These are phyloP conservation scores for Dorcus hopei DNA, from an alignment of 2,888 invertebrate genomes.

Conservation along the genomic window DNA sequence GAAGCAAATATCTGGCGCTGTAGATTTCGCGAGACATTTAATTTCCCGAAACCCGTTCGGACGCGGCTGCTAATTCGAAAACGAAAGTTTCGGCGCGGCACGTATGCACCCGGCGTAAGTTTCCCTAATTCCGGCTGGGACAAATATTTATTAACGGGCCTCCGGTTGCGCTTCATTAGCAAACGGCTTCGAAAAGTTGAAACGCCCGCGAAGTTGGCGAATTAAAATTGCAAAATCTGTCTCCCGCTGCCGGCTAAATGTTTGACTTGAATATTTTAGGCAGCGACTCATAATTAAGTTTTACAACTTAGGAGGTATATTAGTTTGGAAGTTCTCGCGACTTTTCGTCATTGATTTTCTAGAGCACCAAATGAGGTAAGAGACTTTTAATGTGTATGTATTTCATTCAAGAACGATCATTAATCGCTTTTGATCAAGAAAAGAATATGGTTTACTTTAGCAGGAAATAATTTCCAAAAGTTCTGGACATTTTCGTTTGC, in stretches of 20 bases:
- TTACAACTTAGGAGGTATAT: slow-evolving; percentile 34
- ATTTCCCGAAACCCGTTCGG: slow-evolving; percentile 27
- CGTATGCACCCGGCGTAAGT: too few relatives aligned
- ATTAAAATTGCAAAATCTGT: slow-evolving; percentile 42
- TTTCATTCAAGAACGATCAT: too few relatives aligned
- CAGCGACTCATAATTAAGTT: slow-evolving; percentile 38
- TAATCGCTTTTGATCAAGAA: too few relatives aligned
- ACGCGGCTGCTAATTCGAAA: slow-evolving; percentile 19
- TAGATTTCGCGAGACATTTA: slow-evolving; percentile 28
- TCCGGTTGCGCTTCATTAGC: slow-evolving; percentile 34
- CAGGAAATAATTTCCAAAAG: too few relatives aligned
- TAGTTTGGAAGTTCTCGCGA: slow-evolving; percentile 16
- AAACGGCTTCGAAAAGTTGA: slow-evolving; percentile 31
- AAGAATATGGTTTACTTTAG: too few relatives aligned
- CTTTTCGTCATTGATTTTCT: background rate
- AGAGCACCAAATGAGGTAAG: too few relatives aligned
- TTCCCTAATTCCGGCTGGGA: too few relatives aligned
- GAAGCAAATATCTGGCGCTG: slow-evolving; percentile 30
- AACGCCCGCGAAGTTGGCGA: slow-evolving; percentile 36
- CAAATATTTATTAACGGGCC: too few relatives aligned
- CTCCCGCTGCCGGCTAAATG: slow-evolving; percentile 35
- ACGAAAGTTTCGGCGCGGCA: background rate
- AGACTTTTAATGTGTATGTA: too few relatives aligned
- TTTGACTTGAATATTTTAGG: slow-evolving; percentile 37
- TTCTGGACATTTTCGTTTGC: too few relatives aligned